These are phyloP conservation scores for Euura saliciscinereae DNA, from an alignment of 1,140 invertebrate species.

Conservation along the genomic window DNA sequence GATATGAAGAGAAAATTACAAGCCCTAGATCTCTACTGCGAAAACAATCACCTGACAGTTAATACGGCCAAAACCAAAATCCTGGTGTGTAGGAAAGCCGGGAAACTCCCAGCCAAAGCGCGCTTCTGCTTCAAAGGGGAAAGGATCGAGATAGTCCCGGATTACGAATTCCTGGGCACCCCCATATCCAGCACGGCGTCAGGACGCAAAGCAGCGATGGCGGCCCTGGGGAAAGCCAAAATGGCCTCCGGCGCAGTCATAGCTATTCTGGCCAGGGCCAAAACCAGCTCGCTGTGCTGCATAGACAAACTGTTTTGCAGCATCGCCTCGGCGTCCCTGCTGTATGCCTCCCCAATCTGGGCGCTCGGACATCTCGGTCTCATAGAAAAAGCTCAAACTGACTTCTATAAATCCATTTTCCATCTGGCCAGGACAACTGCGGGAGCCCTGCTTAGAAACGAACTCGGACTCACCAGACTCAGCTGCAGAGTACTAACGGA, in stretches of 20 bases:
- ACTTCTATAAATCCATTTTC: neutral
- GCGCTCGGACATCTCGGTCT: neutral
- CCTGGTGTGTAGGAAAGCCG: neutral
- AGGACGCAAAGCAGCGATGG: neutral
- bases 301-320: neutral
- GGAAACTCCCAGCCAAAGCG: neutral
- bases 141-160: no score
- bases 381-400: neutral
- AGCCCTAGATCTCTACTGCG: neutral
- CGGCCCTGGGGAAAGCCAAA: neutral
- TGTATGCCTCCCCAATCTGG: neutral
- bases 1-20: neutral
- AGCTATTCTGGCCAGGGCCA: neutral
- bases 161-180: neutral
- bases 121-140: neutral
- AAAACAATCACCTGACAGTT: neutral
- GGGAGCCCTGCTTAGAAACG: neutral
- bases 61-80: neutral
- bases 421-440: no score
- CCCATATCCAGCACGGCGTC: neutral
- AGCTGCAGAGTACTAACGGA: neutral
- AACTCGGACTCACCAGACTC: neutral
- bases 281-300: neutral
- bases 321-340: neutral
- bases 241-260: neutral